Evolutionary conservation across 2,113 vertebrate genomes (phyloP).

Genomic region (Seriola aureovittata): DNA sequence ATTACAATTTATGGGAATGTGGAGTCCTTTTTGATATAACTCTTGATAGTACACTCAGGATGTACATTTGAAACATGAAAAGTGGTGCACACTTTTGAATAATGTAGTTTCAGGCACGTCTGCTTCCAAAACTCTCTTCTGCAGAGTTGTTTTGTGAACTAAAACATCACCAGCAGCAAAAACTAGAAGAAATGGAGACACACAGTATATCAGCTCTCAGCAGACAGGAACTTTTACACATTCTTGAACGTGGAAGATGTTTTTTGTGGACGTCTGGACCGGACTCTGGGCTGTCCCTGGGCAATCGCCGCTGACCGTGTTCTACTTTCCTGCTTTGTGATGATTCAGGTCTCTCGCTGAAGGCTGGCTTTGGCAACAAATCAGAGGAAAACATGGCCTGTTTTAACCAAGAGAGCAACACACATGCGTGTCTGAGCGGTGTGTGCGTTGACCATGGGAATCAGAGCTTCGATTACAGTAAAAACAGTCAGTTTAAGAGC

Average conservation of each 20-base stretch:
- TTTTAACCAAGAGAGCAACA: constrained; percentile 2
- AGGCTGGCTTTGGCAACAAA: constrained; percentile 15
- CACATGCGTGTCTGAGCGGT: neutral
- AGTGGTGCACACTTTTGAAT: constrained; percentile 7
- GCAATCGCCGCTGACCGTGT: neutral
- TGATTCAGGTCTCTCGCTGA: constrained; percentile 1
- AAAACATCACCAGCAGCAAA: neutral
- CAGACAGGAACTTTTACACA: neutral
- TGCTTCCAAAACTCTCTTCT: neutral
- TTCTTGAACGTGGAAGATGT: neutral
- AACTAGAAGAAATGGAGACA: neutral
- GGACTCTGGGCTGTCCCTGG: constrained; percentile 5
- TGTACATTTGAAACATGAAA: neutral
- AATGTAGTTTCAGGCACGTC: neutral
- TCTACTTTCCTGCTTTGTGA: constrained; percentile 14
- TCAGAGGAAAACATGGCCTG: constrained; percentile 15
- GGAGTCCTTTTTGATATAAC: neutral
- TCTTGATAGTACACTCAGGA: neutral
- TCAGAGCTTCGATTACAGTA: neutral
- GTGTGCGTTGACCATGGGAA: neutral
- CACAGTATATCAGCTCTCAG: neutral
- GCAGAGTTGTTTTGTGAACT: neutral
- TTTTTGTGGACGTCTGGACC: constrained; percentile 6
- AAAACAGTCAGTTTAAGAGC: neutral
- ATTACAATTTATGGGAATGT: neutral